Percentiles rank a stretch among this genome's conserved stretches.
Evolutionary conservation across 1,140 invertebrate genomes (phyloP).

Genomic region (Drosophila ananassae): DNA sequence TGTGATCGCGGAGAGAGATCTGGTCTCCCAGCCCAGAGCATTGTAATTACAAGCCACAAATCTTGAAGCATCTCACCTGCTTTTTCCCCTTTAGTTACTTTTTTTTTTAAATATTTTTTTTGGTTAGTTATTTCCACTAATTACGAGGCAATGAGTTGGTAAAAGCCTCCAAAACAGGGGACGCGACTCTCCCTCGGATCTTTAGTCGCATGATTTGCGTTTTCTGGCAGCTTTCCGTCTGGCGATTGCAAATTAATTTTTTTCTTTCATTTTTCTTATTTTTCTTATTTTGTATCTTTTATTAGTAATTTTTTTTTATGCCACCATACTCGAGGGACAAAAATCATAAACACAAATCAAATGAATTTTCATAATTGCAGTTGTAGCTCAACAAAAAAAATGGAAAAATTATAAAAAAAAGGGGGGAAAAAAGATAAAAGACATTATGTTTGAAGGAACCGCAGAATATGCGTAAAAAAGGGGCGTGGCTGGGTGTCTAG

Average conservation of each 20-base stretch:
- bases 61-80: slow-evolving; percentile 11
- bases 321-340: slow-evolving; percentile 54
- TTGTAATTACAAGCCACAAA: slow-evolving; percentile 63
- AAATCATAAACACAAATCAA: slow-evolving; percentile 77
- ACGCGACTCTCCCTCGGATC: slow-evolving; percentile 37
- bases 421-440: slow-evolving; percentile 32
- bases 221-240: slow-evolving; percentile 46
- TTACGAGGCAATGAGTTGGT: slow-evolving; percentile 79
- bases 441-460: slow-evolving; percentile 38
- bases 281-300: background rate
- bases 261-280: slow-evolving; percentile 2
- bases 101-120: slow-evolving; percentile 20
- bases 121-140: slow-evolving; percentile 79
- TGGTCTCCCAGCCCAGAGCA: slow-evolving; percentile 7
- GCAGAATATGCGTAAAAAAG: background rate
- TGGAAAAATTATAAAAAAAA: background rate
- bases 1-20: slow-evolving; percentile 36
- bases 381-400: slow-evolving; percentile 46
- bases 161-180: slow-evolving; percentile 55
- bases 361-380: slow-evolving; percentile 79
- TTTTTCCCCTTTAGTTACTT: background rate
- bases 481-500: slow-evolving; percentile 29
- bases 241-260: slow-evolving; percentile 56
- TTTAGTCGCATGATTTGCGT: slow-evolving; percentile 74
- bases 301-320: slow-evolving; percentile 17